Percentiles rank a stretch among this genome's conserved stretches.
Conservation (phyloP, 2,888 invertebrate species). For the Arrhopalites spinosus region DNA sequence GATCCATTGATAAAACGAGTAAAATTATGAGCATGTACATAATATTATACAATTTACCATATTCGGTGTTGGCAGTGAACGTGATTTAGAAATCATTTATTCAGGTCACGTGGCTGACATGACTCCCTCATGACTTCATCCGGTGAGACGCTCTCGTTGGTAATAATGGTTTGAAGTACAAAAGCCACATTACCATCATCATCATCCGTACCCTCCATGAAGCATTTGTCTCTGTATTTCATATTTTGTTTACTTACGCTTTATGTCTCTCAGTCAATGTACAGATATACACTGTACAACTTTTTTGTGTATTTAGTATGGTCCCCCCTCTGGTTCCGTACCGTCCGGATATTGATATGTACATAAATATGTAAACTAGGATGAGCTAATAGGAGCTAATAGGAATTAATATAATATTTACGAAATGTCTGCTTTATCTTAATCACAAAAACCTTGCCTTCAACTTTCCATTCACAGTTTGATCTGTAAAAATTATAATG, state of each 20-base stretch:
- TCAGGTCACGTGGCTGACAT: constrained; percentile 16
- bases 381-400: too few species aligned
- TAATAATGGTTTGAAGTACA: constrained; percentile 8
- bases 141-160: not conserved
- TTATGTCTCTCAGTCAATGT: not conserved
- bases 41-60: too few species aligned
- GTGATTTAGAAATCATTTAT: constrained; percentile 14
- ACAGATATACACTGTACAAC: too few species aligned
- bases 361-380: too few species aligned
- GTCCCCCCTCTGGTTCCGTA: not conserved
- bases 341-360: too few species aligned
- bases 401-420: too few species aligned
- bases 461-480: too few species aligned
- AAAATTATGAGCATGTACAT: too few species aligned
- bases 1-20: too few species aligned
- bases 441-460: too few species aligned
- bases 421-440: too few species aligned
- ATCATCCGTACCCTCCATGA: constrained; percentile 16
- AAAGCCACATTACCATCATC: constrained; percentile 22
- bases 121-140: constrained; percentile 14
- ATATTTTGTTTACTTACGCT: constrained; percentile 15
- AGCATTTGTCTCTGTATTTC: constrained; percentile 20
- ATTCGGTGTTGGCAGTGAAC: not conserved
- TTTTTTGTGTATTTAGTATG: constrained; percentile 7
- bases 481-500: too few species aligned